A percentile compares a stretch with the other conserved stretches of the same genome.
phyloP scores from a whole-genome alignment of 1,140 invertebrate species.

The Pseudomyrmex sp. region DNA sequence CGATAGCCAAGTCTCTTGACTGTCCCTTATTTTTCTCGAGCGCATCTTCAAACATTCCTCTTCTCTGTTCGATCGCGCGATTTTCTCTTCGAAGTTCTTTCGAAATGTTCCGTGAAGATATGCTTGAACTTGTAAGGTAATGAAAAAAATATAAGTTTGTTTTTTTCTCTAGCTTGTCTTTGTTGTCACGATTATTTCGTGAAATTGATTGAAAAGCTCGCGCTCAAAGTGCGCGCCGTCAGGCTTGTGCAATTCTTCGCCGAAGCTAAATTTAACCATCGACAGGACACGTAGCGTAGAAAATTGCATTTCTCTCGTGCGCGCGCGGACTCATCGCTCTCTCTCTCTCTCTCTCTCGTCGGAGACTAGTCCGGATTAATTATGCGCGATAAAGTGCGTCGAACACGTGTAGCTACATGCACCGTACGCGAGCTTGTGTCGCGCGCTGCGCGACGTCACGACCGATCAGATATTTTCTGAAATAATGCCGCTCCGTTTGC shows the following conservation, averaged over 20 bases:
- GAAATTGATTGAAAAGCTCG: too few species aligned
- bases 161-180: too few species aligned
- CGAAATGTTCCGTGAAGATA: too few species aligned
- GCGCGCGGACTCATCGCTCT: conserved; percentile 64
- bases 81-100: too few species aligned
- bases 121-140: too few species aligned
- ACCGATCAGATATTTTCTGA: conserved; percentile 75
- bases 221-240: too few species aligned
- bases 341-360: conserved; percentile 21
- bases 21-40: too few species aligned
- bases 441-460: conserved; percentile 69
- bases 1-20: too few species aligned
- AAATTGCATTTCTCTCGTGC: conserved; percentile 64
- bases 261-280: conserved; percentile 10
- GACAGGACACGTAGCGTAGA: conserved; percentile 18
- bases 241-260: conserved; percentile 29
- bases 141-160: too few species aligned
- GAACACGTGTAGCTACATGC: conserved; percentile 73
- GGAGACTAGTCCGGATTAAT: conserved; percentile 71
- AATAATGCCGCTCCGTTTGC: conserved; percentile 66
- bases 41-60: too few species aligned
- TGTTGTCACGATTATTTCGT: too few species aligned
- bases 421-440: conserved; percentile 69
- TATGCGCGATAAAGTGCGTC: conserved; percentile 76
- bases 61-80: too few species aligned